Conservation (phyloP, 2,797 vertebrate genomes). For the Melanotaenia maccullochi region DNA sequence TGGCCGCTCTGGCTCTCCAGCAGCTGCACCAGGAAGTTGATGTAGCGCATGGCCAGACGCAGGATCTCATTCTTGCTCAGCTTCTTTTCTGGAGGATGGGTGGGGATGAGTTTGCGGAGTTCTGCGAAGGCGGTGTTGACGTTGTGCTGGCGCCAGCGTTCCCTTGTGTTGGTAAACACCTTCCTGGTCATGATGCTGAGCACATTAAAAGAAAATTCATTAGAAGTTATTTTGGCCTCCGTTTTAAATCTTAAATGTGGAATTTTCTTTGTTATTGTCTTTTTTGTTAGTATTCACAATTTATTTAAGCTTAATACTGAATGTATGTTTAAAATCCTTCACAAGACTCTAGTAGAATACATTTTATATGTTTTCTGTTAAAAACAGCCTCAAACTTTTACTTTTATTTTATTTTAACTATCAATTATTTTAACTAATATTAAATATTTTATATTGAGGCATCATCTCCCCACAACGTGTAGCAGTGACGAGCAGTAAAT, state of each 20-base stretch:
- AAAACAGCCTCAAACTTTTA: not conserved
- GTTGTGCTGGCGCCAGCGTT: slow-evolving; percentile 97
- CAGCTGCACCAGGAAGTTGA: slow-evolving; percentile 94
- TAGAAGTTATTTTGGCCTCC: no score
- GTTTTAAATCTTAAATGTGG: not conserved
- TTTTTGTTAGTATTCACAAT: not conserved
- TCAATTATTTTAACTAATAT: no score
- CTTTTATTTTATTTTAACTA: not conserved
- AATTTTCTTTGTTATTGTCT: not conserved
- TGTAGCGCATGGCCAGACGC: slow-evolving; percentile 96
- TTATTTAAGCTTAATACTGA: not conserved
- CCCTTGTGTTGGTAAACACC: slow-evolving; percentile 94
- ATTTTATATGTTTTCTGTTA: not conserved
- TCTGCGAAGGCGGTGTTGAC: slow-evolving; percentile 96
- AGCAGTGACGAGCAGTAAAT: not conserved
- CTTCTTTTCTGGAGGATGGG: slow-evolving; percentile 97
- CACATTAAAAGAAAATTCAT: not conserved
- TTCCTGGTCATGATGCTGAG: slow-evolving; percentile 90
- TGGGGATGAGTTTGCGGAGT: slow-evolving; percentile 95
- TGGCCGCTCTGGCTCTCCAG: slow-evolving; percentile 90
- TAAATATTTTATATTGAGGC: not conserved
- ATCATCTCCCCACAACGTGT: not conserved
- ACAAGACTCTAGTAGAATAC: not conserved
- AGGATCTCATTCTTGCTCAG: slow-evolving; percentile 99
- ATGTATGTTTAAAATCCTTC: not conserved